These are phyloP conservation scores for Probosciger aterrimus DNA, from an alignment of 2,113 vertebrate genomes.

Conservation along the genomic window DNA sequence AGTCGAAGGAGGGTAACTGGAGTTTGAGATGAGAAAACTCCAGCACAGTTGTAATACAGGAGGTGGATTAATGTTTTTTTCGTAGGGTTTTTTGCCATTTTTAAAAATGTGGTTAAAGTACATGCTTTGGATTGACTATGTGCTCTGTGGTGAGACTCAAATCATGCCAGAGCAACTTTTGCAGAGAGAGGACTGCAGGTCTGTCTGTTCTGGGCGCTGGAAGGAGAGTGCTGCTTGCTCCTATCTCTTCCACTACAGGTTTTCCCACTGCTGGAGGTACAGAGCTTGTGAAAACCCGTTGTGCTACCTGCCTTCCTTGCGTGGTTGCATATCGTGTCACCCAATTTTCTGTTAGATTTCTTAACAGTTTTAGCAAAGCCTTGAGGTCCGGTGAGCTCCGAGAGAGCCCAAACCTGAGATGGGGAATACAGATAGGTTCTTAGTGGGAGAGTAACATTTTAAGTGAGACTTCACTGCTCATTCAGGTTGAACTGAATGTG, in stretches of 20 bases:
- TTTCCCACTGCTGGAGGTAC: background rate
- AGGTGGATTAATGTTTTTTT: background rate
- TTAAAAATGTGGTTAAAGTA: background rate
- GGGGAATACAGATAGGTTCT: background rate
- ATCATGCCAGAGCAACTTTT: background rate
- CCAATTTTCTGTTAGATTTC: background rate
- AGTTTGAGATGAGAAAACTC: background rate
- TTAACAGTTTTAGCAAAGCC: background rate
- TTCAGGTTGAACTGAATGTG: background rate
- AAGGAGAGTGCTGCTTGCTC: background rate
- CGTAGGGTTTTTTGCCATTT: too few species aligned
- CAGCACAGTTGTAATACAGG: background rate
- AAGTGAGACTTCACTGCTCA: background rate
- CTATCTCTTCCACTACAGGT: background rate
- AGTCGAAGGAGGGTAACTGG: background rate
- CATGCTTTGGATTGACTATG: background rate
- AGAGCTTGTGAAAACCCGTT: background rate
- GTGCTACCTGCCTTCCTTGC: background rate
- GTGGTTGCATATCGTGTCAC: fast-evolving
- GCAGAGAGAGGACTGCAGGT: background rate
- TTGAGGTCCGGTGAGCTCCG: background rate
- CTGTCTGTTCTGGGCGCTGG: background rate
- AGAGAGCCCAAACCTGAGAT: background rate
- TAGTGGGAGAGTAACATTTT: background rate
- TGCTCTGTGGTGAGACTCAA: background rate